Evolutionary conservation across 2,888 invertebrate species (phyloP).

Genomic region (Nomada hirtipes): DNA sequence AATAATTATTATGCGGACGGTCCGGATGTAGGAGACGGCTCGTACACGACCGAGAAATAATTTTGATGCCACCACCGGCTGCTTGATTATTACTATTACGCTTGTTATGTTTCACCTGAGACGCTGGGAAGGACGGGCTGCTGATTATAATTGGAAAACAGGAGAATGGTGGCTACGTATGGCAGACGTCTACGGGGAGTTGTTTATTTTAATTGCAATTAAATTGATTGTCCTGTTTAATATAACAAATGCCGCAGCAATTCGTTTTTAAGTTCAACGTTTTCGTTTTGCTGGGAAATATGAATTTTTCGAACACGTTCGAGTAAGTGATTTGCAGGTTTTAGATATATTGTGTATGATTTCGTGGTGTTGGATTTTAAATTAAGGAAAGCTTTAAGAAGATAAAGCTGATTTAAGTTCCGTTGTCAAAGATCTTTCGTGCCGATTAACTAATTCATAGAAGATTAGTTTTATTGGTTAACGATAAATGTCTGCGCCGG

Average conservation of each 20-base stretch:
- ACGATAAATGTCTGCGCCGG: neutral
- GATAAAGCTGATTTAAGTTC: too few relatives aligned
- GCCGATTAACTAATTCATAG: too few relatives aligned
- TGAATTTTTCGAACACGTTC: too few relatives aligned
- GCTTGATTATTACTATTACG: constrained; percentile 28
- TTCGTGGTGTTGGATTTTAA: too few relatives aligned
- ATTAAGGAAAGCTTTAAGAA: too few relatives aligned
- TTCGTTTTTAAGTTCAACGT: too few relatives aligned
- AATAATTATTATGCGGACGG: constrained; percentile 52
- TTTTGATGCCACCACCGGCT: constrained; percentile 23
- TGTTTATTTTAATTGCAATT: neutral
- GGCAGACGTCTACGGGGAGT: neutral
- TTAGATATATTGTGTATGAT: too few relatives aligned
- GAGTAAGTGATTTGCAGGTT: too few relatives aligned
- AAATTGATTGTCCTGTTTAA: neutral
- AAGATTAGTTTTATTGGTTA: too few relatives aligned
- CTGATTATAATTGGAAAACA: constrained; percentile 27
- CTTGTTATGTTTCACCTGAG: constrained; percentile 25
- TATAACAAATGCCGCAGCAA: too few relatives aligned
- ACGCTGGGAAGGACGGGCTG: constrained; percentile 3
- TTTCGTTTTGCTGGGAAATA: too few relatives aligned
- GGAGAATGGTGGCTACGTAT: neutral
- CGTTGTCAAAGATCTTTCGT: too few relatives aligned
- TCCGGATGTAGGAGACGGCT: constrained; percentile 9
- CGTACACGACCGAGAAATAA: constrained; percentile 25